These are phyloP conservation scores for Drosophila pandora DNA, from an alignment of 1,140 invertebrate genomes.

Conservation along the genomic window DNA sequence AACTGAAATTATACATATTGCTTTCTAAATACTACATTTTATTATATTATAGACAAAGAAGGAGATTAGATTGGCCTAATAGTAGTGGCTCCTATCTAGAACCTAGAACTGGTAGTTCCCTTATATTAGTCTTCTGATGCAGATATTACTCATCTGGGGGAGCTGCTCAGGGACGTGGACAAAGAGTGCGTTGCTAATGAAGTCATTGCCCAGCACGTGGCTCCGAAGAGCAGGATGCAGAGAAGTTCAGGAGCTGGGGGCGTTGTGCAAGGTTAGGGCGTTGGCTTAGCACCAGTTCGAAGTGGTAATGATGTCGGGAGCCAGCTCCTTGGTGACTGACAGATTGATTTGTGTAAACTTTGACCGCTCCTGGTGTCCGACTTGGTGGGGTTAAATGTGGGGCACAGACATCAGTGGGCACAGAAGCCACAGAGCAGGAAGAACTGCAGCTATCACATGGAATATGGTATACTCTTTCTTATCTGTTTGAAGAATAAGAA, in stretches of 20 bases:
- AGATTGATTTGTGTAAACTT: constrained; percentile 79
- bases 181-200: constrained; percentile 67
- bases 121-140: neutral
- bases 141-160: no score
- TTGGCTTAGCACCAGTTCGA: constrained; percentile 48
- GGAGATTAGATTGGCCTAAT: no score
- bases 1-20: neutral
- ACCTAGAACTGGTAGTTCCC: constrained; percentile 13
- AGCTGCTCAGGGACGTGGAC: constrained; percentile 11
- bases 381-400: constrained; percentile 36
- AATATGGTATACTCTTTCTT: constrained; percentile 3
- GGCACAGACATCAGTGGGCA: constrained; percentile 49
- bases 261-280: constrained; percentile 77
- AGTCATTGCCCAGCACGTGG: constrained; percentile 76
- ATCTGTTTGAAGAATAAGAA: neutral
- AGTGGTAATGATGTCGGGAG: constrained; percentile 59
- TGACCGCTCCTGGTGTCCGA: constrained; percentile 60
- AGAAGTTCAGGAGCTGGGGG: neutral
- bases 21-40: no score
- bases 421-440: constrained; percentile 12
- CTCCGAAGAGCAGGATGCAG: constrained; percentile 6
- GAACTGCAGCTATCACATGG: constrained; percentile 20
- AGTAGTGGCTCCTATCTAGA: neutral
- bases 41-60: no score
- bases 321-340: constrained; percentile 17